Percentiles rank a stretch among this genome's conserved stretches.
These are phyloP conservation scores for Brienomyrus longianalis DNA, from an alignment of 2,113 vertebrate species.

Conservation along the genomic window DNA sequence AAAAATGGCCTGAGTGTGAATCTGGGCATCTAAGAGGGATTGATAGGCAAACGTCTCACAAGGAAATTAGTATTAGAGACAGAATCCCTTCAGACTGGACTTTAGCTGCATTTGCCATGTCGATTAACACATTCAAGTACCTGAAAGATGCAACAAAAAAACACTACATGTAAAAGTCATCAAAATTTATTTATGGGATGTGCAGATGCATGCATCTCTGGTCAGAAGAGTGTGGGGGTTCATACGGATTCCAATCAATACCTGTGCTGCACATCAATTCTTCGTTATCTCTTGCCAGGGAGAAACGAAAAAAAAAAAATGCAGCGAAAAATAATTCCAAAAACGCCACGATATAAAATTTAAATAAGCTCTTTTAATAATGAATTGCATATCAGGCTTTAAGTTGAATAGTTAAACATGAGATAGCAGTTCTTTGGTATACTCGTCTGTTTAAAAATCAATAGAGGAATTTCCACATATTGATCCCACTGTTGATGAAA, in stretches of 20 bases:
- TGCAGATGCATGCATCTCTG: background rate
- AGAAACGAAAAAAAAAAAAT: background rate
- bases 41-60: background rate
- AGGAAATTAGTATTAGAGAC: background rate
- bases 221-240: background rate
- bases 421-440: slow-evolving; percentile 32
- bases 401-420: slow-evolving; percentile 40
- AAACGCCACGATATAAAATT: background rate
- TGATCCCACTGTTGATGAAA: slow-evolving; percentile 37
- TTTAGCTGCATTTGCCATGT: background rate
- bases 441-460: slow-evolving; percentile 36
- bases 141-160: background rate
- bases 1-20: background rate
- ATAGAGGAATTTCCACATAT: slow-evolving; percentile 40
- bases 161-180: background rate
- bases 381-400: slow-evolving; percentile 25
- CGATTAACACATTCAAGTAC: background rate
- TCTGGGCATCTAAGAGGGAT: background rate
- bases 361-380: slow-evolving; percentile 34
- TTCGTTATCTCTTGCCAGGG: background rate
- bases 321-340: background rate
- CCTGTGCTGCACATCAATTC: background rate
- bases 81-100: background rate
- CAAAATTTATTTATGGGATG: background rate
- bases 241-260: slow-evolving; percentile 24